These are phyloP conservation scores for Patagioenas fasciata DNA, from an alignment of 2,113 vertebrate genomes.

Conservation along the genomic window DNA sequence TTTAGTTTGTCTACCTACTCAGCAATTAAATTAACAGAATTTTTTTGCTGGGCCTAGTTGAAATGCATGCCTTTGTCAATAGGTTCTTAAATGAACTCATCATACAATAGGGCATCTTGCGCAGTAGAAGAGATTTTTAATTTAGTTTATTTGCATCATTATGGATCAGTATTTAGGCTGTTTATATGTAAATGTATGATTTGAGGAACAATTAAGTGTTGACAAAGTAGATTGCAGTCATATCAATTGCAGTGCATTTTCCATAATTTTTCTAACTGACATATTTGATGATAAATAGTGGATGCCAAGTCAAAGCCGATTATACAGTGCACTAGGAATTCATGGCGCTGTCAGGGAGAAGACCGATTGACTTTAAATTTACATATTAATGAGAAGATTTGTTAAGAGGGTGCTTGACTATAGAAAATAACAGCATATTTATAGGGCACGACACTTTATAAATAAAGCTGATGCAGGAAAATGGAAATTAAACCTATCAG, in stretches of 20 bases:
- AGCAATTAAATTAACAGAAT: conserved; percentile 64
- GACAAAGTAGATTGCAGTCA: conserved; percentile 85
- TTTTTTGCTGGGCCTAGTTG: conserved; percentile 46
- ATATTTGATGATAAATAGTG: conserved; percentile 90
- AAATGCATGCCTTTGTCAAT: conserved; percentile 67
- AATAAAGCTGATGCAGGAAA: conserved; percentile 99
- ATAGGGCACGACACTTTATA: conserved; percentile 99
- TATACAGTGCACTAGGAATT: conserved; percentile 95
- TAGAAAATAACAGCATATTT: conserved; percentile 97
- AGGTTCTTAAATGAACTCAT: conserved; percentile 76
- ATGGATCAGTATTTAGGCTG: conserved; percentile 83
- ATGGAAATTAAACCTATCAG: conserved; percentile 99
- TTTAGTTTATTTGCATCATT: conserved; percentile 85
- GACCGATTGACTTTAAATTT: conserved; percentile 99
- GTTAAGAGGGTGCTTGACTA: conserved; percentile 97
- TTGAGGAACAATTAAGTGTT: conserved; percentile 89
- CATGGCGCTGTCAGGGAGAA: conserved; percentile 91
- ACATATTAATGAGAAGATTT: conserved; percentile 99
- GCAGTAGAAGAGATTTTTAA: conserved; percentile 80
- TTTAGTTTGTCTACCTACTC: conserved; percentile 36
- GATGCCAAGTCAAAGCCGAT: conserved; percentile 96
- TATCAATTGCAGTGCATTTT: conserved; percentile 84
- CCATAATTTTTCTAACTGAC: conserved; percentile 88
- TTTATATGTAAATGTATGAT: conserved; percentile 88
- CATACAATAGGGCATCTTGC: conserved; percentile 69